phyloP scores from a whole-genome alignment of 2,113 vertebrate species.

The Pipra filicauda region DNA sequence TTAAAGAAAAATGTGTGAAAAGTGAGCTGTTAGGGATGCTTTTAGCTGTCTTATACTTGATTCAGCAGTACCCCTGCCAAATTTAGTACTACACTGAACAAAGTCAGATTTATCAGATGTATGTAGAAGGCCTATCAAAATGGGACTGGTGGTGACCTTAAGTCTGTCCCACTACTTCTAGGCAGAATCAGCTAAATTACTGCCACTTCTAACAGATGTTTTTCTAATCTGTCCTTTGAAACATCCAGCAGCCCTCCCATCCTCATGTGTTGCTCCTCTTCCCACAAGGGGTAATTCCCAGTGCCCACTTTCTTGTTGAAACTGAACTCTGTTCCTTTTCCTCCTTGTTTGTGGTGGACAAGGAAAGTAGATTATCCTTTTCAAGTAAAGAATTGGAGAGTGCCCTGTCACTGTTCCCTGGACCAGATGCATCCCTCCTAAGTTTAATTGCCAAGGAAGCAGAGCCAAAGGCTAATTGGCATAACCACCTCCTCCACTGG shows the following conservation, averaged over 20 bases:
- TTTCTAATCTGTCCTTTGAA: not conserved
- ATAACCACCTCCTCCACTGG: not conserved
- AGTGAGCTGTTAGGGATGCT: not conserved
- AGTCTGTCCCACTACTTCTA: not conserved
- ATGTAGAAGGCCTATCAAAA: not conserved
- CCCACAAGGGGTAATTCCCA: not conserved
- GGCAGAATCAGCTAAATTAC: not conserved
- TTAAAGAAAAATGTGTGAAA: not conserved
- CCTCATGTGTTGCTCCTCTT: fast-evolving
- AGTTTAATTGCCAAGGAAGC: not conserved
- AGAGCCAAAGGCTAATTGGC: not conserved
- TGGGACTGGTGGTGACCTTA: not conserved
- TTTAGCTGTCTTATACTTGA: not conserved
- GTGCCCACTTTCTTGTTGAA: not conserved
- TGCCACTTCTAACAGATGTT: not conserved
- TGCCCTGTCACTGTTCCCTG: not conserved
- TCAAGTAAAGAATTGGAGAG: not conserved
- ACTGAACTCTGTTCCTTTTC: not conserved
- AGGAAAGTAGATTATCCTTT: not conserved
- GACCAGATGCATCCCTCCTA: not conserved
- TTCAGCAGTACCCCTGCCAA: not conserved
- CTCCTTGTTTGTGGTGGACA: not conserved
- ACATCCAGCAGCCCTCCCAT: not conserved
- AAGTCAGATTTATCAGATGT: not conserved
- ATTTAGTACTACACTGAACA: not conserved